Percentiles rank a stretch among this genome's conserved stretches.
These are phyloP conservation scores for Zaprionus kolodkinae DNA, from an alignment of 1,140 invertebrate species.

Conservation along the genomic window DNA sequence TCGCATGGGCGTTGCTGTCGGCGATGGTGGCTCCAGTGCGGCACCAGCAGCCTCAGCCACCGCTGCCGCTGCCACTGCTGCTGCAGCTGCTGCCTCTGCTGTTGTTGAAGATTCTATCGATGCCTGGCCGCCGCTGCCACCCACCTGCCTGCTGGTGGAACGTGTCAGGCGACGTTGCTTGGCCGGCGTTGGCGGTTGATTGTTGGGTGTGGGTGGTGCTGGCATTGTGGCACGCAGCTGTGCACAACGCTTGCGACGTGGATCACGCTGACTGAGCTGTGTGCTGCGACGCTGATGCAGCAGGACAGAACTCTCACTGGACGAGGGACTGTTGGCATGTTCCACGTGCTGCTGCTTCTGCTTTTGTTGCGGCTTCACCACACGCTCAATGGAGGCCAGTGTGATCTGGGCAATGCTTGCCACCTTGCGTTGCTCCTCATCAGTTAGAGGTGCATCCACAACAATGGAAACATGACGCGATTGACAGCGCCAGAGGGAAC, in stretches of 20 bases:
- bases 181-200: not conserved
- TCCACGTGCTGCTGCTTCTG: not conserved
- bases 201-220: constrained; percentile 25
- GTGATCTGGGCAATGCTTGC: constrained; percentile 50
- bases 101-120: not conserved
- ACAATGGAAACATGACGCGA: constrained; percentile 67
- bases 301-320: constrained; percentile 5
- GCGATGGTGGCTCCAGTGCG: not conserved
- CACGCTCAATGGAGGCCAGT: constrained; percentile 59
- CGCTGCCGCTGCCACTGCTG: not conserved
- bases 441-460: constrained; percentile 54
- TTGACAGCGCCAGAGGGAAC: constrained; percentile 47
- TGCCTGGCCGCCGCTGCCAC: too few species aligned
- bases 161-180: constrained; percentile 65
- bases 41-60: not conserved
- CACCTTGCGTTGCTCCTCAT: constrained; percentile 48
- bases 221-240: constrained; percentile 63
- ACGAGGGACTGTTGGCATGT: not conserved
- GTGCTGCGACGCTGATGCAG: constrained; percentile 20
- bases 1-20: not conserved
- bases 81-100: not conserved
- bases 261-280: constrained; percentile 84
- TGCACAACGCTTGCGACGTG: constrained; percentile 82
- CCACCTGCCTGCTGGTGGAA: constrained; percentile 46
- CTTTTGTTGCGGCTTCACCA: constrained; percentile 39